Conservation (phyloP, 2,113 vertebrate species). For the Dromas ardeola region DNA sequence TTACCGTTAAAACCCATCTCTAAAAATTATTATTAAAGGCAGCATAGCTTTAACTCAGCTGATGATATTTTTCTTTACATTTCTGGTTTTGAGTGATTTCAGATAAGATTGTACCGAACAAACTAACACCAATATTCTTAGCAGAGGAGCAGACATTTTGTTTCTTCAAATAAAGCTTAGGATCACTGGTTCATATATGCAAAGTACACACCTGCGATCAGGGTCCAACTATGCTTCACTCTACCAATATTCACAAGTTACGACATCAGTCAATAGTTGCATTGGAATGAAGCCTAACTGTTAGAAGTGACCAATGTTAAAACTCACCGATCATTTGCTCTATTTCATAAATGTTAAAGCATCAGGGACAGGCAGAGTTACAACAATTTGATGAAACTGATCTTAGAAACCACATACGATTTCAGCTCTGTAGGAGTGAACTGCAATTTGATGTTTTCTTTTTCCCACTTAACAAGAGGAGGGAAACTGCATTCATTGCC, state of each 20-base stretch:
- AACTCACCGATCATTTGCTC: neutral
- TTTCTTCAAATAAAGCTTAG: neutral
- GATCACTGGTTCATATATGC: neutral
- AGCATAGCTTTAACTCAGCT: neutral
- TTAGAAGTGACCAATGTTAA: neutral
- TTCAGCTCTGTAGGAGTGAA: neutral
- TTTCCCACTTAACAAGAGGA: neutral
- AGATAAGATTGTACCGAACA: neutral
- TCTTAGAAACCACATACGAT: neutral
- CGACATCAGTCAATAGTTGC: neutral
- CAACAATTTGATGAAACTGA: neutral
- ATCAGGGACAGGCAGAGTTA: neutral
- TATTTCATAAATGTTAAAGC: neutral
- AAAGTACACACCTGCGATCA: neutral
- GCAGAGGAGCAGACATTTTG: neutral
- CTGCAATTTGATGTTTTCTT: neutral
- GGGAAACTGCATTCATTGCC: neutral
- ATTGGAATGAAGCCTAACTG: neutral
- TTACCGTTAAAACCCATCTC: slow-evolving; percentile 33
- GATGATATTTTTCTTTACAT: slow-evolving; percentile 37
- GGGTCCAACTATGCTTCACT: neutral
- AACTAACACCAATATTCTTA: neutral
- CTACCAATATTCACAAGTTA: neutral
- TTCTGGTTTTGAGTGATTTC: slow-evolving; percentile 26
- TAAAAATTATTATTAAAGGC: slow-evolving; percentile 58